Base-by-base conservation (phyloP, 2,888 invertebrate genomes). In the Rhaphigaster nebulosa region DNA sequence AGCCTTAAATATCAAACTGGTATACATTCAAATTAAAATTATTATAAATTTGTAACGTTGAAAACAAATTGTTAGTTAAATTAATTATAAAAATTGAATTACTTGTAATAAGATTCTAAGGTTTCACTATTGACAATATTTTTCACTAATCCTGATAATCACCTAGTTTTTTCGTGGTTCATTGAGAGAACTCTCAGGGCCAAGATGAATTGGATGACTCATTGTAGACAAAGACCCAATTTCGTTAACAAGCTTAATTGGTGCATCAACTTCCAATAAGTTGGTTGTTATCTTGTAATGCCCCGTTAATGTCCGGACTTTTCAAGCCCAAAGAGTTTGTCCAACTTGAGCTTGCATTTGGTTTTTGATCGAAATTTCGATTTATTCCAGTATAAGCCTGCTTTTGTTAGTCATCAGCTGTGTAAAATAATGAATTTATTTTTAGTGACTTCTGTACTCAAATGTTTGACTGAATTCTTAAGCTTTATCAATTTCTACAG, bases 221-320 rank as follows among this genome's bases (percentile, higher is more conserved):
- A 70, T 70, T 70, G 70, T 34, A 34, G 70, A 34, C 20, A 70
- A 34, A 70, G 70, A 5, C 34, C n/a, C 70, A 70, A 70, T 70
- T 70, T 70, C 34, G 70, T 70, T 70, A 70, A 70, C 70, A 34
- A 70, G 70, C 70, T 34, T 70, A 70, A 70, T 70, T 70, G 70
- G 34, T 70, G 18, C 70, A 70, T 34, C 70, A 70, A 70, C 34
- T 70, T 70, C 70, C 70, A 70, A 70, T 70, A 70, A 70, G 70
- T 34, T 70, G 70, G 20, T 70, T 34, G 70, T 34, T 70, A 34
- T 70, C 12, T 34, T 18, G 34, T 34, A 70, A 70, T 70, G 70
- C 34, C 20, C 34, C 0, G 34, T 70, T 70, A 18, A 34, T 34
- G 20, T 29, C 8, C 34, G 70, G 70, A 70, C 70, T 70, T 70